Base-by-base conservation (phyloP, 2,797 vertebrate species). In the Pantherophis vulpinus region DNA sequence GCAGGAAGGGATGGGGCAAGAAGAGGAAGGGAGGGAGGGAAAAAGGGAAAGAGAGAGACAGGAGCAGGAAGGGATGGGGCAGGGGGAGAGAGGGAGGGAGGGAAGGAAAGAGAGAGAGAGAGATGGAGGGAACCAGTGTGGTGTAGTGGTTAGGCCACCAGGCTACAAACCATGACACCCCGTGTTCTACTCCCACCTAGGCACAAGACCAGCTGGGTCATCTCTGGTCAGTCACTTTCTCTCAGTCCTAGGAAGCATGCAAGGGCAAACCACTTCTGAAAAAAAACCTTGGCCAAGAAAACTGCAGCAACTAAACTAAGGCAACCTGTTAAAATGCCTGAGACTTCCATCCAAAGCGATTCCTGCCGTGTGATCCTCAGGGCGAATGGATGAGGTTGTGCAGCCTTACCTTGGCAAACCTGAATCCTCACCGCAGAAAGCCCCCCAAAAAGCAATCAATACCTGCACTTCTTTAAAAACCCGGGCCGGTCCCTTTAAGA, bases 401-500 rank as follows among this genome's bases (percentile, higher is more conserved):
- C 8, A 79, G 9, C 74, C 32, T 3, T 42, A 20, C 70, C 70
- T 79, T 83, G 74, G 20, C 10, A 37, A 3, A 87, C 9, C 14
- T 86, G 63, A 83, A 29, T 83, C 56, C 32, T 79, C n/a, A 63
- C 4, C 4, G 25, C 55, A 3, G 55, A 66, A 54, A 74, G 55
- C 86, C n/a, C 14, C 9, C 51, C 8, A 7, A 25, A 60, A 32
- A 47, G 59, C 18, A 87, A 6, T 29, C 55, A 27, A 42, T 55
- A 20, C 9, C 0, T 70, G 29, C 14, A 23, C 70, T 89, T 25
- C 93, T n/a, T 5, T 60, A 90, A 86, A 91, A n/a, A 1, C 59
- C 47, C 9, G n/a, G 63, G 32, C 88, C 92, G 0, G 2, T 61
- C 37, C 93, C 94, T 86, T 96, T 97, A 96, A 96, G 94, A 95